These are phyloP conservation scores for Ptychochromis oligacanthus DNA, from an alignment of 2,113 vertebrate genomes.

Conservation along the genomic window DNA sequence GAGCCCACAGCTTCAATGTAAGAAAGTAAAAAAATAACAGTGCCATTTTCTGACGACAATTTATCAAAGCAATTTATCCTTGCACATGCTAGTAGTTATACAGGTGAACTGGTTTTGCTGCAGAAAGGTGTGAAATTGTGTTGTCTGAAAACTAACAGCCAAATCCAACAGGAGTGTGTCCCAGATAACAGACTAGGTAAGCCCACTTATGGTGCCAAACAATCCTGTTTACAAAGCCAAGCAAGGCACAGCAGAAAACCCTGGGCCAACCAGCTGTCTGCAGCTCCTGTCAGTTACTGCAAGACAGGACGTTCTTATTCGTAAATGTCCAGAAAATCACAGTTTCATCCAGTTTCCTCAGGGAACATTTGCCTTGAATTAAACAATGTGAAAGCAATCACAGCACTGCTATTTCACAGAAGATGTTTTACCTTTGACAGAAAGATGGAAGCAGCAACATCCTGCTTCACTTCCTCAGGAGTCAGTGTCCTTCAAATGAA, in stretches of 20 bases:
- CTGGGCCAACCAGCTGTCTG: background rate
- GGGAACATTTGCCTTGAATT: background rate
- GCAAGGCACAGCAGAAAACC: background rate
- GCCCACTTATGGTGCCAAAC: background rate
- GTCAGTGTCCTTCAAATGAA: background rate
- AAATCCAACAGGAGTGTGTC: background rate
- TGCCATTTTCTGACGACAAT: background rate
- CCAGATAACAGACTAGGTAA: slow-evolving; percentile 11
- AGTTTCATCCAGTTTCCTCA: background rate
- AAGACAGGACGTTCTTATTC: background rate
- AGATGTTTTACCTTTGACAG: background rate
- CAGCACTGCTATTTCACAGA: background rate
- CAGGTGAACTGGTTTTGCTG: slow-evolving; percentile 5
- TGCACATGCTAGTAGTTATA: background rate
- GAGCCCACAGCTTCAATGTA: background rate
- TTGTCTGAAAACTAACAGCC: background rate
- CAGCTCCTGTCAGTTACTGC: background rate
- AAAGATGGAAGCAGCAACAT: background rate
- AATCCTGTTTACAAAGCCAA: background rate
- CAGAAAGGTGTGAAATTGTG: slow-evolving; percentile 15
- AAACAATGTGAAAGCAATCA: background rate
- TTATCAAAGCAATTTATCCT: background rate
- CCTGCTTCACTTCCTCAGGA: background rate
- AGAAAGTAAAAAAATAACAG: background rate
- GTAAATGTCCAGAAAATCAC: background rate